Evolutionary conservation across 1,140 invertebrate genomes (phyloP).

Genomic region (Drosophila equinoxialis): DNA sequence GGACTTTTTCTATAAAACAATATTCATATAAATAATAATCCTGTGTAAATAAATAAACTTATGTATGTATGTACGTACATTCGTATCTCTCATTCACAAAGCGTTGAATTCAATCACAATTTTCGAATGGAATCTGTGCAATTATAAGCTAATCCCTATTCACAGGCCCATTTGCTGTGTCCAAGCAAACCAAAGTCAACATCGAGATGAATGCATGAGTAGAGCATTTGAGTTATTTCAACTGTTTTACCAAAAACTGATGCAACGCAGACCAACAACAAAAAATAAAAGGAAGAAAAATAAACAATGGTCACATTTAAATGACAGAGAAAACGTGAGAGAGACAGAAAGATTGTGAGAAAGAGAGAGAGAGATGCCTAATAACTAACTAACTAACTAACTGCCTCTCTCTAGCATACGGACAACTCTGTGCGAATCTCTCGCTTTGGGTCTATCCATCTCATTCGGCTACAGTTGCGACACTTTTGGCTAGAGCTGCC

Average conservation of each 20-base stretch:
- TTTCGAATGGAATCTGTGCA: slow-evolving; percentile 5
- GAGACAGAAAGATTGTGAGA: background rate
- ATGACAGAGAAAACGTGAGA: background rate
- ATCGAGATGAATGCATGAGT: slow-evolving; percentile 9
- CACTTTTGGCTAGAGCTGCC: slow-evolving; percentile 49
- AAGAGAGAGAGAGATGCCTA: background rate
- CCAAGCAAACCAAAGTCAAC: slow-evolving; percentile 1
- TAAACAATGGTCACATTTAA: slow-evolving; percentile 13
- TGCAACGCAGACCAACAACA: background rate
- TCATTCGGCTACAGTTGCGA: slow-evolving; percentile 37
- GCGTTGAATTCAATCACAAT: slow-evolving; percentile 1
- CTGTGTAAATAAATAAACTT: no score
- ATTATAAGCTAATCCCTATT: slow-evolving; percentile 13
- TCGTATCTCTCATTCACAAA: background rate
- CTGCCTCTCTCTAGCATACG: slow-evolving; percentile 4
- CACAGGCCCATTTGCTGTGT: background rate
- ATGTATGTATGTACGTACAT: no score
- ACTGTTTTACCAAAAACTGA: slow-evolving; percentile 13
- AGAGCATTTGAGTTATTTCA: slow-evolving; percentile 12
- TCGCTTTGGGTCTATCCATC: slow-evolving; percentile 2
- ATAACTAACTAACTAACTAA: slow-evolving; percentile 10
- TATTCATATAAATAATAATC: no score
- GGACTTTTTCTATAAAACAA: no score
- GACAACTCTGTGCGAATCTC: background rate
- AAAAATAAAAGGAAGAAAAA: background rate